phyloP scores from a whole-genome alignment of 2,888 invertebrate genomes.

The Schrankia costaestrigalis region DNA sequence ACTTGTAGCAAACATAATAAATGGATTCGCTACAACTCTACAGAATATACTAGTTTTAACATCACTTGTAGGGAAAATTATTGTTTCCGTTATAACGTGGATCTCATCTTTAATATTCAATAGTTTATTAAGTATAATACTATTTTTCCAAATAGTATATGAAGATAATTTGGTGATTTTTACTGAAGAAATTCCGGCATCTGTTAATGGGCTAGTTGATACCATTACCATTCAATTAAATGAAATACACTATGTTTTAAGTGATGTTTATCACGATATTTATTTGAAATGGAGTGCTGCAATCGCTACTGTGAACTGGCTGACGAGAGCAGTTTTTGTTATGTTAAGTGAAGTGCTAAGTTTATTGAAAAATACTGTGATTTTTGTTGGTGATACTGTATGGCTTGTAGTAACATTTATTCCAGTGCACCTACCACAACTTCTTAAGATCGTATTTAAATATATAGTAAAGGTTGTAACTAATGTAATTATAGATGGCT shows the following conservation, averaged over 20 bases:
- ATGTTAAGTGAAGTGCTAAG: conserved; percentile 49
- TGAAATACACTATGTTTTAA: conserved; percentile 38
- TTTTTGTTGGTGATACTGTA: conserved; percentile 60
- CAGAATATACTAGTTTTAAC: conserved; percentile 51
- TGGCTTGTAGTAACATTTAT: conserved; percentile 69
- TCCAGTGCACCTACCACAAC: conserved; percentile 61
- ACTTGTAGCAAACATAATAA: conserved; percentile 57
- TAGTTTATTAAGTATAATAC: conserved; percentile 36
- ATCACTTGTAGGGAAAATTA: conserved; percentile 61
- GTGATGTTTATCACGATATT: conserved; percentile 31
- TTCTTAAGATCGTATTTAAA: conserved; percentile 43
- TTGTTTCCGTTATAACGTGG: conserved; percentile 49
- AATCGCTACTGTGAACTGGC: conserved; percentile 36
- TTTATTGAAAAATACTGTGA: conserved; percentile 47
- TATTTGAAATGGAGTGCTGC: conserved; percentile 34
- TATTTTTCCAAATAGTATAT: conserved; percentile 66
- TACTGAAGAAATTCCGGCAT: conserved; percentile 62
- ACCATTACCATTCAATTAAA: conserved; percentile 30
- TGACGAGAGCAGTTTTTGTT: conserved; percentile 35
- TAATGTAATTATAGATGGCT: conserved; percentile 43
- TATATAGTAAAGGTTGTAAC: conserved; percentile 39
- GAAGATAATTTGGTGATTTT: conserved; percentile 66
- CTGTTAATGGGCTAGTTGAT: conserved; percentile 34
- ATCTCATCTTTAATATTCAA: conserved; percentile 37
- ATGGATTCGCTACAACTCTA: conserved; percentile 48